phyloP scores from a whole-genome alignment of 1,140 invertebrate genomes.

The Parasteatoda tepidariorum region DNA sequence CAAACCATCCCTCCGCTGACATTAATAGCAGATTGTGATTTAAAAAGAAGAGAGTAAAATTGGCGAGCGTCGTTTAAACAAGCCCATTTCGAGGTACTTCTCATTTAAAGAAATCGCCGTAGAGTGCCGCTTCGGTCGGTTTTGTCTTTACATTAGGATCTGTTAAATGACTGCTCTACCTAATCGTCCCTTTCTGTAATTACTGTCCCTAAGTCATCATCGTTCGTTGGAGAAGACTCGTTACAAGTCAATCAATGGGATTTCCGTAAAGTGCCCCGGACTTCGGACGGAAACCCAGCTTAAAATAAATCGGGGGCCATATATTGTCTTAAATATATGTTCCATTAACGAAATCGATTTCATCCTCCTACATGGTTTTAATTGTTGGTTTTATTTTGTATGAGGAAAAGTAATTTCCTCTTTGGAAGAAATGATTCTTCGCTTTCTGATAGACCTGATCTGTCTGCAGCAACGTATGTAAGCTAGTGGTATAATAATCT shows the following conservation, averaged over 20 bases:
- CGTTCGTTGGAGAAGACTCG: constrained; percentile 46
- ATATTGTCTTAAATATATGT: neutral
- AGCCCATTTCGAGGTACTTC: constrained; percentile 14
- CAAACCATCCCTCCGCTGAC: constrained; percentile 9
- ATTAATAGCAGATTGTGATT: constrained; percentile 41
- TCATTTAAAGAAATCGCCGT: constrained; percentile 52
- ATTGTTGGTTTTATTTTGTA: neutral
- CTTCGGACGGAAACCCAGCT: constrained; percentile 34
- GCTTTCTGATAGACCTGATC: too few species aligned
- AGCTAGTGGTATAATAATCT: too few species aligned
- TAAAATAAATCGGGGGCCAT: constrained; percentile 35
- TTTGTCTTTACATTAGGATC: constrained; percentile 59
- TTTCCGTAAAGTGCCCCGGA: constrained; percentile 43
- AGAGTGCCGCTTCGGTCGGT: constrained; percentile 16
- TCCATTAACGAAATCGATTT: neutral
- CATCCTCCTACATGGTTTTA: neutral
- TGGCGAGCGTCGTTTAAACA: constrained; percentile 29
- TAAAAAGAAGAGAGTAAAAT: constrained; percentile 16
- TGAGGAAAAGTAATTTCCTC: neutral
- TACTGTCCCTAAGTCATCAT: constrained; percentile 56
- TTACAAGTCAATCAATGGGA: constrained; percentile 58
- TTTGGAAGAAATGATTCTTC: too few species aligned
- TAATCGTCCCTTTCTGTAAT: constrained; percentile 53
- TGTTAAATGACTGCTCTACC: constrained; percentile 55
- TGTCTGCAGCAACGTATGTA: too few species aligned